Evolutionary conservation across 2,888 invertebrate species (phyloP).

Genomic region (Drymonia ruficornis): DNA sequence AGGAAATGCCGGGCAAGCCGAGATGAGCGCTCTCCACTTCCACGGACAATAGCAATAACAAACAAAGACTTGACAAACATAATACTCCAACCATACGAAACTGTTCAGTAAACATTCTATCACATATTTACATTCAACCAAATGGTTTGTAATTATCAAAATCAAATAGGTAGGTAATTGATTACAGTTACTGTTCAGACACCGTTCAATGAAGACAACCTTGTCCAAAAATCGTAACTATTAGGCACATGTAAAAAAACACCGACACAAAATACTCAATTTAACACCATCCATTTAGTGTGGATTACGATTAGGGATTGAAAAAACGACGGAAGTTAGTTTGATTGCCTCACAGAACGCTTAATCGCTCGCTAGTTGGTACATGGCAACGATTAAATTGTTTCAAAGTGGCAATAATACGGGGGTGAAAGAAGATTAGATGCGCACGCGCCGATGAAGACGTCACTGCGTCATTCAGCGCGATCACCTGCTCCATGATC

Average conservation of each 20-base stretch:
- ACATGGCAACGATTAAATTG: constrained; percentile 50
- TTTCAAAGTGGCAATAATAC: constrained; percentile 51
- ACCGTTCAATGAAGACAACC: constrained; percentile 19
- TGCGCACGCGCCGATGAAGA: constrained; percentile 75
- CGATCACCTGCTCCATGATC: constrained; percentile 64
- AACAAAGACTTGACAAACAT: constrained; percentile 54
- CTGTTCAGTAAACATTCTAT: constrained; percentile 54
- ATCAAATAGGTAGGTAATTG: too few relatives aligned
- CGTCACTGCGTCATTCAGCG: constrained; percentile 47
- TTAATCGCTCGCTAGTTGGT: constrained; percentile 48
- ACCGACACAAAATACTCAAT: constrained; percentile 64
- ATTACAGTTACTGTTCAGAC: constrained; percentile 18
- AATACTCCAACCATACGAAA: constrained; percentile 33
- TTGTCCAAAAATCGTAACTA: constrained; percentile 36
- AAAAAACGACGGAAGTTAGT: constrained; percentile 62
- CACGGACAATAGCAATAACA: constrained; percentile 65
- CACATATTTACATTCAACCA: constrained; percentile 2
- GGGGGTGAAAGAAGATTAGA: constrained; percentile 63
- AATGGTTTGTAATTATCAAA: constrained; percentile 27
- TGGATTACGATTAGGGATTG: constrained; percentile 33
- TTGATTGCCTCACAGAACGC: constrained; percentile 61
- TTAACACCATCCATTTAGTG: constrained; percentile 69
- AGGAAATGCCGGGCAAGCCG: constrained; percentile 73
- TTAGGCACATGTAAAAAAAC: constrained; percentile 36
- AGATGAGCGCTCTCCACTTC: constrained; percentile 59